Evolutionary conservation across 2,888 invertebrate genomes (phyloP), one percentile per base, ranked within the genome.

Genomic region (Chymomyza caudatula): DNA sequence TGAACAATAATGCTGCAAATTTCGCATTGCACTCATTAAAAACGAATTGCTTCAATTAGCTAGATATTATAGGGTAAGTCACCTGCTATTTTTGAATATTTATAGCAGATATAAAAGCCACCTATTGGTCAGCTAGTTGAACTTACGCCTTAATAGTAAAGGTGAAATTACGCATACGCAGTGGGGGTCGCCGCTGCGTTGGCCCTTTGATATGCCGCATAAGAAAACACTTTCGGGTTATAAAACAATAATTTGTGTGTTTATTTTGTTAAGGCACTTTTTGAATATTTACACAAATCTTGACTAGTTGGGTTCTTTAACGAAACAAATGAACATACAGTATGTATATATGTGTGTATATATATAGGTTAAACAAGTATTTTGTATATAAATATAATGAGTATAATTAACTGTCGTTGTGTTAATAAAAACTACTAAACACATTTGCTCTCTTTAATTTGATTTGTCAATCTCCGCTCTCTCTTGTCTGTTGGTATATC

Each of bases 251-350:
- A 62, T 59, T 62, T 60, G 67, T 58, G 60, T 60, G 54, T 54
- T n/a, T 15, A 51, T 47, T 55, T 55, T 49, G 19, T 84, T 67
- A 73, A 76, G 74, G 76, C 76, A 72, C 71, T 64, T 72, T 71
- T 70, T 77, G 67, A 77, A 77, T 77, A 13, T 70, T 79, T 69
- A 85, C 72, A 78, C 69, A 76, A 74, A 76, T 71, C 52, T 49
- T 81, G 81, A 81, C 81, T 80, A 80, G 81, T 76, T 81, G 62
- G 63, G 69, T 65, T 60, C 52, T 4, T 51, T 17, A 51, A 20
- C 51, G 20, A 51, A 51, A 51, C 19, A 20, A 20, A 51, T 47
- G 17, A 6, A 47, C 17, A 51, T 44, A 44, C 8, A 44, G 8
- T n/a, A n/a, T n/a, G n/a, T n/a, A n/a, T n/a, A n/a, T n/a, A n/a